These are phyloP conservation scores for Perca fluviatilis DNA, from an alignment of 2,113 vertebrate species.

Conservation along the genomic window DNA sequence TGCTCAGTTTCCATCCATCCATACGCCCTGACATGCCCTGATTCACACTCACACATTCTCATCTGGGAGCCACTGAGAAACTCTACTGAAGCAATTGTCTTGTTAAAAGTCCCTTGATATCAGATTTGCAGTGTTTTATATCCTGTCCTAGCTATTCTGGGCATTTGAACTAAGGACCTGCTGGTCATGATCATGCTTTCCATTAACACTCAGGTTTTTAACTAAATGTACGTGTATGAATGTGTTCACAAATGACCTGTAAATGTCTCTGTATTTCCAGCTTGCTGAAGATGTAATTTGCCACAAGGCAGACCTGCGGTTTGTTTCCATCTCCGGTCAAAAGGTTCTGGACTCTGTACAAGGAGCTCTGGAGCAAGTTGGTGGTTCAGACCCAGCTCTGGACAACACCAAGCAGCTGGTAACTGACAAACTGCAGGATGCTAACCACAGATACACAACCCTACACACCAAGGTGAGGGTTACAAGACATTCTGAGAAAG, in stretches of 20 bases:
- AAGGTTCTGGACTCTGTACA: constrained; percentile 91
- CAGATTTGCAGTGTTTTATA: constrained; percentile 15
- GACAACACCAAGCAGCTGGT: constrained; percentile 85
- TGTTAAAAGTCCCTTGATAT: constrained; percentile 9
- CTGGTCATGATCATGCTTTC: background rate
- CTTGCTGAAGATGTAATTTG: constrained; percentile 96
- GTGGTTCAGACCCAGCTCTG: constrained; percentile 73
- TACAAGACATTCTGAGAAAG: too few relatives aligned
- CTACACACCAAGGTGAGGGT: constrained; percentile 91
- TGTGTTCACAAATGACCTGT: constrained; percentile 3
- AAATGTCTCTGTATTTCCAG: constrained; percentile 49
- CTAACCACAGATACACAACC: constrained; percentile 88
- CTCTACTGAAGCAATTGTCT: background rate
- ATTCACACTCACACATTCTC: constrained; percentile 20
- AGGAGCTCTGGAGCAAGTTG: constrained; percentile 74
- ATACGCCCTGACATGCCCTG: background rate
- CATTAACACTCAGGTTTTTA: background rate
- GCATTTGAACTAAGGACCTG: background rate
- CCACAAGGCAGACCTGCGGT: constrained; percentile 97
- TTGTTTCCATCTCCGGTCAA: constrained; percentile 95
- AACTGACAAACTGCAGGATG: constrained; percentile 88
- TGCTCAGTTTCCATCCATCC: constrained; percentile 17
- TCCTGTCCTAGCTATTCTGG: constrained; percentile 3
- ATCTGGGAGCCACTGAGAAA: constrained; percentile 25
- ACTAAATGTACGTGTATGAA: too few relatives aligned